Percentiles rank a stretch among this genome's conserved stretches.
These are phyloP conservation scores for Geotrupes spiniger DNA, from an alignment of 2,888 invertebrate species.

Conservation along the genomic window DNA sequence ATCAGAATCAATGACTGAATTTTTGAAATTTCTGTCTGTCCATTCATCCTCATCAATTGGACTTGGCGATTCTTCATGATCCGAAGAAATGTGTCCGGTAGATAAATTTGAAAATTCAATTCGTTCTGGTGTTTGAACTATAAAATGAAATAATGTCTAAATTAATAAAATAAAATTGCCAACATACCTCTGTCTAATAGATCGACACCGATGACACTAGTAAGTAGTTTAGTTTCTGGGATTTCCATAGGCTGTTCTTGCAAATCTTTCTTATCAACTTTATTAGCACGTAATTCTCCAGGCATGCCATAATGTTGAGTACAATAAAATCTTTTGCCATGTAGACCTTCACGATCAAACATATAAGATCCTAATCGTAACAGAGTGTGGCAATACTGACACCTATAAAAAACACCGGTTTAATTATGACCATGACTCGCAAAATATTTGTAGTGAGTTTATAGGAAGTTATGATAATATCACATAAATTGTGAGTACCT, in stretches of 20 bases:
- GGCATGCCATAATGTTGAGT: constrained; percentile 69
- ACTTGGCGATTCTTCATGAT: constrained; percentile 63
- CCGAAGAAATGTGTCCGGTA: constrained; percentile 55
- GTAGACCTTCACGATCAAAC: constrained; percentile 67
- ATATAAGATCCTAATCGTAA: constrained; percentile 77
- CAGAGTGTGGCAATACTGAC: constrained; percentile 86
- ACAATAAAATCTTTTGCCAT: constrained; percentile 72
- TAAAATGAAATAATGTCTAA: constrained; percentile 23
- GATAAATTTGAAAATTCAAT: constrained; percentile 77
- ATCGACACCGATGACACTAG: constrained; percentile 54
- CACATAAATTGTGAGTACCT: constrained; percentile 41
- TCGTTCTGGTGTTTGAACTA: constrained; percentile 71
- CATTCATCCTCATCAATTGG: constrained; percentile 95
- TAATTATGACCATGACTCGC: constrained; percentile 2
- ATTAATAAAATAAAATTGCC: constrained; percentile 11
- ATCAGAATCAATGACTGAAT: constrained; percentile 66
- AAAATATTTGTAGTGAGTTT: constrained; percentile 1
- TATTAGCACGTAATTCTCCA: constrained; percentile 50
- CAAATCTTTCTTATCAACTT: constrained; percentile 30
- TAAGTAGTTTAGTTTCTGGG: constrained; percentile 51
- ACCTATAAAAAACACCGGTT: constrained; percentile 50
- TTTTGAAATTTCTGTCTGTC: constrained; percentile 90
- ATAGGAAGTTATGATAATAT: constrained; percentile 6
- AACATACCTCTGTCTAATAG: constrained; percentile 51
- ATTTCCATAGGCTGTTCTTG: constrained; percentile 40